Base-by-base conservation (phyloP, 2,113 vertebrate species). In the Peromyscus polionotus region DNA sequence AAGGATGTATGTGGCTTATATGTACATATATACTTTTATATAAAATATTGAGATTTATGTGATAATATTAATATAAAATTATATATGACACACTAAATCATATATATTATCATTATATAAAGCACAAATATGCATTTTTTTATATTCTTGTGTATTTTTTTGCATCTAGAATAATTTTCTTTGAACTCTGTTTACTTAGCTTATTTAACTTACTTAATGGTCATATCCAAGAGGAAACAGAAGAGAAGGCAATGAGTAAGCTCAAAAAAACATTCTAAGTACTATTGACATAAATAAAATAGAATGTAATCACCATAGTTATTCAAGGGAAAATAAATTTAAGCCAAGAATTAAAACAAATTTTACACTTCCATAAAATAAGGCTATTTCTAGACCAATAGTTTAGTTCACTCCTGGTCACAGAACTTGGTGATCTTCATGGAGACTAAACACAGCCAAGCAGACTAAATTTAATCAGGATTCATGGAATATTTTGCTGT, bases 311-410 rank as follows among this genome's bases (percentile, higher is more conserved):
- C 88, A 72, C 0, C 5, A 83, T 51, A 73, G 7, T 85, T 85
- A 86, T 65, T 24, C 84, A 97, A 92, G 61, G 70, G n/a, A 96
- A 83, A 51, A 65, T 68, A 63, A 88, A 93, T 80, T 13, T 61
- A 92, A 95, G 5, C 59, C 1, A 24, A 83, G 12, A 9, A 87
- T 90, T 95, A 79, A 85, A 72, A 61, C 72, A 73, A 57, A 42
- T 33, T 95, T 92, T 20, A 14, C 8, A 75, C 26, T 85, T 83
- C 11, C 31, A 91, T 33, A 70, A 92, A 84, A 88, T 51, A 88
- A 19, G 31, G 87, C 8, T 39, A 88, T 85, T 96, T 97, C 19
- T 51, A 85, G 39, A 54, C 28, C 63, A 92, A 94, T 88, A 3
- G 28, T 17, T 84, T n/a, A 70, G 42, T 88, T 95, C 19, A 19